Conservation (phyloP, 53 echinoderm and acorn worm species). For the Temnopleurus reevesii region DNA sequence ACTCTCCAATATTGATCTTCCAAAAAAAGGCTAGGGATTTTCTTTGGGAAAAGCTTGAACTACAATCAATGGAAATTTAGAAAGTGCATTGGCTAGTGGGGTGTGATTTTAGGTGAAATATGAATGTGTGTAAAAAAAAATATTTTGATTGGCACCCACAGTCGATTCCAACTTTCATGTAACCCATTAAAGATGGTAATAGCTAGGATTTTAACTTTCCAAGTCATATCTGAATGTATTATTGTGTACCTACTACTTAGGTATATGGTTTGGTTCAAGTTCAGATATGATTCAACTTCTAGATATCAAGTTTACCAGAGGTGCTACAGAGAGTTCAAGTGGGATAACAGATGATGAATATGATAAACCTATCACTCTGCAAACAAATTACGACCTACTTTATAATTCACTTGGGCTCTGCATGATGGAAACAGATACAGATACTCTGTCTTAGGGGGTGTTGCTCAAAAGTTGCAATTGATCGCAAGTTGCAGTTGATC, state of each 20-base stretch:
- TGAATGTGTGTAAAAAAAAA: too few species aligned
- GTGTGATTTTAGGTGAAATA: too few species aligned
- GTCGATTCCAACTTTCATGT: background rate
- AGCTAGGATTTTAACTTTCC: background rate
- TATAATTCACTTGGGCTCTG: background rate
- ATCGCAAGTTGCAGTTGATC: too few species aligned
- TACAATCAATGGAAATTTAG: background rate
- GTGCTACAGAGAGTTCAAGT: background rate
- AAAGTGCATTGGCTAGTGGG: too few species aligned
- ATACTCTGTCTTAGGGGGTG: too few species aligned
- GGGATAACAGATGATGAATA: slow-evolving; percentile 4
- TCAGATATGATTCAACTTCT: background rate
- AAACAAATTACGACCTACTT: slow-evolving; percentile 19
- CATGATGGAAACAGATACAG: background rate
- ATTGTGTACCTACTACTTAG: background rate
- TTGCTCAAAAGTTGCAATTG: too few species aligned
- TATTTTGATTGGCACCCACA: too few species aligned
- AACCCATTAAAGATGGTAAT: background rate
- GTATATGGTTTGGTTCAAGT: background rate
- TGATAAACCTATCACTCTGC: background rate
- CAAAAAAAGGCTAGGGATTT: background rate
- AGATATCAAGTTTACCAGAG: background rate
- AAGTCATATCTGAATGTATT: background rate
- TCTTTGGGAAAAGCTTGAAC: background rate
- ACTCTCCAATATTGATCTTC: background rate